Percentiles rank a stretch among this genome's conserved stretches.
Evolutionary conservation across 2,888 invertebrate species (phyloP).

Genomic region (Drosophila suboccidentalis): DNA sequence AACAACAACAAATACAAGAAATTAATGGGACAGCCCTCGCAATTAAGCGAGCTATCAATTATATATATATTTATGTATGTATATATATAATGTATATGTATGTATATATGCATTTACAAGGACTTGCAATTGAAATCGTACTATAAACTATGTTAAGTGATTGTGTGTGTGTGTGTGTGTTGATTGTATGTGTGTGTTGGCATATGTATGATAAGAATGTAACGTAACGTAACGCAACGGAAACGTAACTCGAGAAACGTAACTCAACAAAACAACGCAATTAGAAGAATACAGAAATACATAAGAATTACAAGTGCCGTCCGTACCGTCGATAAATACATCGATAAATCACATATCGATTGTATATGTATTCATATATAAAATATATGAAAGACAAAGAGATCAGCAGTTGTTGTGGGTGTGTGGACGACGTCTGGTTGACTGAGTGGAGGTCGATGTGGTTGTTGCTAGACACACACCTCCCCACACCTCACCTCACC

Average conservation of each 20-base stretch:
- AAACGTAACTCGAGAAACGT: constrained; percentile 74
- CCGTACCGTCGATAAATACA: constrained; percentile 65
- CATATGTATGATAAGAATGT: constrained; percentile 44
- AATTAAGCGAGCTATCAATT: not conserved
- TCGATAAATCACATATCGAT: constrained; percentile 34
- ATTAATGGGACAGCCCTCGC: constrained; percentile 29
- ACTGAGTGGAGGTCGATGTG: constrained; percentile 12
- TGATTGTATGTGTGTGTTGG: constrained; percentile 36
- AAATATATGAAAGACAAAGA: not conserved
- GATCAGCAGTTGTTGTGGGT: constrained; percentile 2
- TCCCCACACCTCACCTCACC: constrained; percentile 2
- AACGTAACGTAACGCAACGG: constrained; percentile 68
- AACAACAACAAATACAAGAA: constrained; percentile 38
- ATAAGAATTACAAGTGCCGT: constrained; percentile 69
- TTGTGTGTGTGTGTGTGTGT: constrained; percentile 23
- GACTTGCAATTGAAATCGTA: constrained; percentile 44
- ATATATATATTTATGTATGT: not conserved
- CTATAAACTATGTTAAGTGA: constrained; percentile 58
- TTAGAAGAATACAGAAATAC: constrained; percentile 66
- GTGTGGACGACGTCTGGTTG: constrained; percentile 15
- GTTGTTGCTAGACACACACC: constrained; percentile 14
- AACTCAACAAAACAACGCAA: constrained; percentile 78
- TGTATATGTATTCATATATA: not conserved
- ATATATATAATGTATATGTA: constrained; percentile 1
- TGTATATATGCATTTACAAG: constrained; percentile 38